Percentiles rank a stretch among this genome's conserved stretches.
phyloP scores from a whole-genome alignment of 2,888 invertebrate genomes.

The Drosophila helvetica region DNA sequence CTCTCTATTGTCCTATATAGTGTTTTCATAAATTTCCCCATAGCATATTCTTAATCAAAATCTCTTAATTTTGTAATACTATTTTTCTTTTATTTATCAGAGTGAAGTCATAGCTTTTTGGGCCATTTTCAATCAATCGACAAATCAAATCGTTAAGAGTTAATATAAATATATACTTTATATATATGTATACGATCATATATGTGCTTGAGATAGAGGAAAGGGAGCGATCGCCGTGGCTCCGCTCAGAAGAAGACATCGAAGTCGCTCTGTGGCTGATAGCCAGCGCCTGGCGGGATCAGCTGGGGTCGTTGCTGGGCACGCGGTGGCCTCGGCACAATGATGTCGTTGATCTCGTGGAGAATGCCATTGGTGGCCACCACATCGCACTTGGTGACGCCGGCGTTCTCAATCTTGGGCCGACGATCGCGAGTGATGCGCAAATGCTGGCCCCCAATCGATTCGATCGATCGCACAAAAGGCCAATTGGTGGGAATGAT shows the following conservation, averaged over 20 bases:
- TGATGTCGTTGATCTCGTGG: conserved; percentile 84
- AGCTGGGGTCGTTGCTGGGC: conserved; percentile 61
- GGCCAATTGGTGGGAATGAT: conserved; percentile 84
- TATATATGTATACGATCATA: conserved; percentile 30
- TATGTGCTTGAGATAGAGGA: conserved; percentile 35
- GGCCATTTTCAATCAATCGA: conserved; percentile 52
- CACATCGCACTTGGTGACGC: conserved; percentile 84
- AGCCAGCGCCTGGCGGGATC: conserved; percentile 40
- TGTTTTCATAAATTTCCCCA: not conserved
- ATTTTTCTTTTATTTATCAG: conserved; percentile 59
- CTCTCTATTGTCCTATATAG: not conserved
- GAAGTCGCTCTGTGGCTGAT: conserved; percentile 63
- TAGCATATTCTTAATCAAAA: not conserved
- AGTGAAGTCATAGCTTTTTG: conserved; percentile 28
- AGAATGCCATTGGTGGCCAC: conserved; percentile 83
- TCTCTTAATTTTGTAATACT: conserved; percentile 31
- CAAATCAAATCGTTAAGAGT: conserved; percentile 61
- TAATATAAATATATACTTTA: conserved; percentile 62
- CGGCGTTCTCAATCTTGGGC: conserved; percentile 84
- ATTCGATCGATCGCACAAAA: conserved; percentile 83
- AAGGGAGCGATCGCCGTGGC: not conserved
- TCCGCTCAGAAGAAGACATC: conserved; percentile 71
- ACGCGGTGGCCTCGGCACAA: conserved; percentile 65
- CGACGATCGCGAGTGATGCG: conserved; percentile 83
- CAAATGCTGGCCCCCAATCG: conserved; percentile 81